Base-by-base conservation (phyloP, 2,888 invertebrate species). In the Ophioninae sp. region DNA sequence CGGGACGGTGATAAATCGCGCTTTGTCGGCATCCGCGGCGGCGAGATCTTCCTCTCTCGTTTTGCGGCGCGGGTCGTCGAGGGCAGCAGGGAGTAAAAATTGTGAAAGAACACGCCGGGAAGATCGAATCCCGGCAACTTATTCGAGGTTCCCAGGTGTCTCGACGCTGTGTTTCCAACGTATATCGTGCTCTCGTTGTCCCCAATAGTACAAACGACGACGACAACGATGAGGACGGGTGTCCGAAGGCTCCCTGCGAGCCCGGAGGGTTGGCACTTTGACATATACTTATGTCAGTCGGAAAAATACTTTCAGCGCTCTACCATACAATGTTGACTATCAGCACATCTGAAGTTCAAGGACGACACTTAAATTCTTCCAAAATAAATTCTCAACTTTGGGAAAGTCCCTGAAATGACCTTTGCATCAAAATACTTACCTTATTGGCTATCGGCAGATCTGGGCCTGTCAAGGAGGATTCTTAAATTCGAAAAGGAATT, bases 91-190 rank as follows among this genome's bases (percentile, higher is more conserved):
- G 77, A 78, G 73, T 73, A 74, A 80, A 62, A 68, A 67, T 70
- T 61, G 39, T 56, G 59, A 62, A 56, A 41, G 72, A n/a, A 65
- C 20, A 50, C 44, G 67, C 61, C 61, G 64, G n/a, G 77, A 69
- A 83, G 83, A 83, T 83, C 83, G 83, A 83, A 83, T 80, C 83
- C 83, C 83, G 69, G 80, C 80, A 83, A 83, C 83, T 83, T 83
- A 83, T 80, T 80, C 83, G 80, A 77, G 80, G 77, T 80, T 69
- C 77, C 80, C 83, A 83, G 83, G 83, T 83, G 80, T 80, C 77
- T 73, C 50, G 69, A 65, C 64, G 8, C n/a, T 56, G 72, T 76
- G 69, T 77, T 76, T 77, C 69, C 59, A 69, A 41, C 77, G 83
- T 83, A 80, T 80, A 79, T 73, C 59, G 72, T 68, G 30, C 56